These are phyloP conservation scores for Rhea pennata DNA, from an alignment of 2,113 vertebrate species.

Conservation along the genomic window DNA sequence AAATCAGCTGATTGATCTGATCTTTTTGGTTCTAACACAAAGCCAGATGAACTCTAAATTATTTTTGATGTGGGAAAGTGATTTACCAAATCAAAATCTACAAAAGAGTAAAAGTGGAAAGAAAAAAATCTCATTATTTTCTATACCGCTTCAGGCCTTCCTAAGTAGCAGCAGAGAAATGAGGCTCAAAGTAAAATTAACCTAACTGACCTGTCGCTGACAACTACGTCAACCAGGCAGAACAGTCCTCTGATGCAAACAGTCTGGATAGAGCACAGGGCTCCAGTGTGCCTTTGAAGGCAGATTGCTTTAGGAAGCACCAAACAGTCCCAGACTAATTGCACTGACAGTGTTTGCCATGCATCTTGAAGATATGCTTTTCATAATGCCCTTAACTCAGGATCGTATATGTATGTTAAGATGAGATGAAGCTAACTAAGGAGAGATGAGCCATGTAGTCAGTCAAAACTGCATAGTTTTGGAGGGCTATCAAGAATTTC, in stretches of 20 bases:
- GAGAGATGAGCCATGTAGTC: not conserved
- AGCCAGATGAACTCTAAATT: not conserved
- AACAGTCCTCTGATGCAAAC: fast-evolving
- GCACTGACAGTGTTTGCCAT: not conserved
- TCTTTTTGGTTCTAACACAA: not conserved
- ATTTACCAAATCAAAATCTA: not conserved
- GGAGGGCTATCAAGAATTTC: not conserved
- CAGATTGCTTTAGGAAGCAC: not conserved
- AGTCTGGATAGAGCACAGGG: not conserved
- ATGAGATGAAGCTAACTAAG: not conserved
- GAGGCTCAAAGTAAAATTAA: not conserved
- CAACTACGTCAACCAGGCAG: not conserved
- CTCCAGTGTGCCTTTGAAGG: not conserved
- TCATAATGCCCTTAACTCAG: not conserved
- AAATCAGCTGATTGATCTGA: not conserved
- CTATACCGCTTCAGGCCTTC: not conserved
- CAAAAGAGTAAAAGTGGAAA: not conserved
- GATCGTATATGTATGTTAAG: not conserved
- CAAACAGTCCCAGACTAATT: not conserved
- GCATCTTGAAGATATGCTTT: not conserved
- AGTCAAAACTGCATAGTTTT: not conserved
- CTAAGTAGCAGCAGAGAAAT: not conserved
- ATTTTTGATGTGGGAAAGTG: not conserved
- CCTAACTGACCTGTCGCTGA: fast-evolving
- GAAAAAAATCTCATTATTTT: not conserved